Conservation (phyloP, 2,113 vertebrate species). For the rabbit (Oryctolagus cuniculus) region DNA sequence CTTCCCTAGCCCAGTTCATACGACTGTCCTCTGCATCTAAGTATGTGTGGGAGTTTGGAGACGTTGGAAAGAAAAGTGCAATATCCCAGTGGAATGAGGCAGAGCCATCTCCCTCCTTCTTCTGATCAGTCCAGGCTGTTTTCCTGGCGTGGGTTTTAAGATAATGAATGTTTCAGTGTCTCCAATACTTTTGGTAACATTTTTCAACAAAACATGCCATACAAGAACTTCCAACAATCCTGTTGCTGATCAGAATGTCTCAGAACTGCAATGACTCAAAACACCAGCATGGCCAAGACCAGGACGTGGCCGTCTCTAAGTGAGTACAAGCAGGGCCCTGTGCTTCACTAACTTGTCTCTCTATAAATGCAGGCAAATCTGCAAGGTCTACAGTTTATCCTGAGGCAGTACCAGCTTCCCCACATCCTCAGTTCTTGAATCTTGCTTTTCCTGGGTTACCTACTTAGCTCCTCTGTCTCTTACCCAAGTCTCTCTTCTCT, state of each 20-base stretch:
- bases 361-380: background rate
- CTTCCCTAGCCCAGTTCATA: background rate
- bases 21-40: background rate
- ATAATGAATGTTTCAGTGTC: background rate
- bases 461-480: background rate
- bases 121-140: background rate
- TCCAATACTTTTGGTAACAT: background rate
- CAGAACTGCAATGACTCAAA: background rate
- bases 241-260: background rate
- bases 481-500: background rate
- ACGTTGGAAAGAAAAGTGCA: background rate
- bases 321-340: background rate
- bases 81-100: background rate
- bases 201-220: background rate
- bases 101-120: background rate
- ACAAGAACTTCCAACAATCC: background rate
- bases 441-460: background rate
- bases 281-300: background rate
- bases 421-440: background rate
- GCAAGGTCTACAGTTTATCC: background rate
- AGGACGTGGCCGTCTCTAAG: background rate
- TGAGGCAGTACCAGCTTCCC: background rate
- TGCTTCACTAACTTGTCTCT: too few relatives aligned
- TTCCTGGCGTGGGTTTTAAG: constrained; percentile 6
- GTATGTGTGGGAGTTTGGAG: background rate